Percentiles rank a stretch among this genome's conserved stretches.
Evolutionary conservation across 1,140 invertebrate species (phyloP).

Genomic region (Chlorops oryzae): DNA sequence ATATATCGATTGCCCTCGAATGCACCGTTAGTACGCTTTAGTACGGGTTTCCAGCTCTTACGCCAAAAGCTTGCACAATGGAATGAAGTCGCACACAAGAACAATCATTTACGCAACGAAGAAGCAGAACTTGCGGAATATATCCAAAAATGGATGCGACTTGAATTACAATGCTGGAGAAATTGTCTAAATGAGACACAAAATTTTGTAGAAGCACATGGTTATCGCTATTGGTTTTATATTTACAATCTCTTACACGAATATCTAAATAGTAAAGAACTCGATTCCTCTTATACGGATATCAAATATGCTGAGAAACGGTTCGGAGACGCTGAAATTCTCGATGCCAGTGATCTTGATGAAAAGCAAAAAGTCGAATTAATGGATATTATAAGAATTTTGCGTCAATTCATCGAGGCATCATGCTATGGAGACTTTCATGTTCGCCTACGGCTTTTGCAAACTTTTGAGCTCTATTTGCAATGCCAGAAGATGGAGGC

Average conservation of each 20-base stretch:
- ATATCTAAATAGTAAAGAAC: slow-evolving; percentile 36
- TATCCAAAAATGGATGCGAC: slow-evolving; percentile 84
- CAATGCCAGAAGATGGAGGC: neutral
- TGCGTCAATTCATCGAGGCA: slow-evolving; percentile 80
- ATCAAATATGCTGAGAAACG: slow-evolving; percentile 30
- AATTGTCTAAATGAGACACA: slow-evolving; percentile 63
- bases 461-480: slow-evolving; percentile 41
- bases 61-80: slow-evolving; percentile 80
- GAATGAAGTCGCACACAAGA: slow-evolving; percentile 84
- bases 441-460: slow-evolving; percentile 68
- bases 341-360: slow-evolving; percentile 19
- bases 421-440: slow-evolving; percentile 79
- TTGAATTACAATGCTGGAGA: slow-evolving; percentile 85
- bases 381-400: slow-evolving; percentile 47
- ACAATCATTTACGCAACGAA: slow-evolving; percentile 71
- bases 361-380: slow-evolving; percentile 20
- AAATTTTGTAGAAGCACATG: slow-evolving; percentile 57
- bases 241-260: slow-evolving; percentile 65
- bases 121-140: slow-evolving; percentile 67
- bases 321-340: slow-evolving; percentile 24
- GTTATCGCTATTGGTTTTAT: slow-evolving; percentile 86
- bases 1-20: slow-evolving; percentile 74
- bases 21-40: slow-evolving; percentile 77
- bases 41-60: slow-evolving; percentile 85
- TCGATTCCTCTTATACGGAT: slow-evolving; percentile 24